Evolutionary conservation across 1,140 invertebrate genomes (phyloP).

Genomic region (Ips nitidus): DNA sequence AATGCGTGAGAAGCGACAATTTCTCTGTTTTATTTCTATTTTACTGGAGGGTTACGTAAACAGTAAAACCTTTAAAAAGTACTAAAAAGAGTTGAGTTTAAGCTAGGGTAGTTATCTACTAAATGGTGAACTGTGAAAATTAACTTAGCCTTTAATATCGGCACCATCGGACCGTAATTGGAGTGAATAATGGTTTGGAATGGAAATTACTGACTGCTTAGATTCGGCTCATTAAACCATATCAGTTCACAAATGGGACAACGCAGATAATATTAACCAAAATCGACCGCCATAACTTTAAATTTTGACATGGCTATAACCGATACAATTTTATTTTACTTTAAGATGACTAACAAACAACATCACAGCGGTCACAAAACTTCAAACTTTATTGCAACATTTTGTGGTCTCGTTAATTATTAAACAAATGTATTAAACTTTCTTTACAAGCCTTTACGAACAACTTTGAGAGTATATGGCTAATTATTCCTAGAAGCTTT

Average conservation of each 20-base stretch:
- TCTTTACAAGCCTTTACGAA: too few species aligned
- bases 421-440: too few species aligned
- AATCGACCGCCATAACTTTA: slow-evolving; percentile 10
- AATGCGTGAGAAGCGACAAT: background rate
- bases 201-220: slow-evolving; percentile 27
- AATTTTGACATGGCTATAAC: background rate
- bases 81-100: too few species aligned
- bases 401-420: background rate
- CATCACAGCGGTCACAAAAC: background rate
- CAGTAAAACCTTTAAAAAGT: too few species aligned
- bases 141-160: slow-evolving; percentile 27
- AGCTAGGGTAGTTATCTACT: background rate
- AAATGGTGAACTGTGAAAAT: slow-evolving; percentile 13
- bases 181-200: slow-evolving; percentile 22
- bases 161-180: slow-evolving; percentile 15
- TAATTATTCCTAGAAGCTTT: too few species aligned
- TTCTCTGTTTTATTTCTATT: background rate
- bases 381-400: background rate
- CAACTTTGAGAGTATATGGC: too few species aligned
- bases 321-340: too few species aligned
- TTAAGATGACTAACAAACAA: too few species aligned
- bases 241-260: slow-evolving; percentile 18
- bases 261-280: slow-evolving; percentile 20
- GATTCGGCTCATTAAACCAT: slow-evolving; percentile 29
- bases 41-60: background rate